phyloP scores from a whole-genome alignment of 2,888 invertebrate species.

The Latheticus oryzae region DNA sequence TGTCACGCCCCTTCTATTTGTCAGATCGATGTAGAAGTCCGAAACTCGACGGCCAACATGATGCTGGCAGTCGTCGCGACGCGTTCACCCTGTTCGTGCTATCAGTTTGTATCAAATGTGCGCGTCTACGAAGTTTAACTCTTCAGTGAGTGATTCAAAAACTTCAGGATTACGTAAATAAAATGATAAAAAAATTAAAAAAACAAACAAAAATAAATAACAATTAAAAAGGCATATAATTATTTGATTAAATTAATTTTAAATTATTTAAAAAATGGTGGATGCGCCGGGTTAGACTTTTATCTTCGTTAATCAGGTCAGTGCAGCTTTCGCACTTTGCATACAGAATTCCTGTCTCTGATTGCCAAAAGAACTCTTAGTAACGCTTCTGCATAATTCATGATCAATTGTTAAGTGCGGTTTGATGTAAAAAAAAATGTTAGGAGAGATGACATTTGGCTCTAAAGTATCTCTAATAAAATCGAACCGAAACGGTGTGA shows the following conservation, averaged over 20 bases:
- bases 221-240: slow-evolving; percentile 3
- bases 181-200: slow-evolving; percentile 6
- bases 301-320: slow-evolving; percentile 5
- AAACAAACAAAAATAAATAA: not conserved
- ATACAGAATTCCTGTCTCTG: too few relatives aligned
- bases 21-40: slow-evolving; percentile 50
- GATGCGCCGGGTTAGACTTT: slow-evolving; percentile 25
- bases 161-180: slow-evolving; percentile 6
- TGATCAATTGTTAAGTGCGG: slow-evolving; percentile 15
- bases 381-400: slow-evolving; percentile 1
- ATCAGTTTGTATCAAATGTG: slow-evolving; percentile 18
- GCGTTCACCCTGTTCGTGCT: slow-evolving; percentile 36
- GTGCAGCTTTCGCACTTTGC: not conserved
- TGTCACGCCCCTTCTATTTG: slow-evolving; percentile 45
- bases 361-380: not conserved
- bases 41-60: slow-evolving; percentile 44
- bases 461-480: slow-evolving; percentile 9
- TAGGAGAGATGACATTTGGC: slow-evolving; percentile 8
- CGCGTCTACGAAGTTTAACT: slow-evolving; percentile 28
- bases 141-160: slow-evolving; percentile 6
- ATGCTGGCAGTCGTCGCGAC: slow-evolving; percentile 50
- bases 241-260: not conserved
- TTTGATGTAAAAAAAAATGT: slow-evolving; percentile 4
- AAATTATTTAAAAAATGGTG: slow-evolving; percentile 27
- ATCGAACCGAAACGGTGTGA: slow-evolving; percentile 3